Percentiles rank a stretch among this genome's conserved stretches.
Conservation (phyloP, 92 coral and sea anemone species). For the Parazoanthus atlanticus region DNA sequence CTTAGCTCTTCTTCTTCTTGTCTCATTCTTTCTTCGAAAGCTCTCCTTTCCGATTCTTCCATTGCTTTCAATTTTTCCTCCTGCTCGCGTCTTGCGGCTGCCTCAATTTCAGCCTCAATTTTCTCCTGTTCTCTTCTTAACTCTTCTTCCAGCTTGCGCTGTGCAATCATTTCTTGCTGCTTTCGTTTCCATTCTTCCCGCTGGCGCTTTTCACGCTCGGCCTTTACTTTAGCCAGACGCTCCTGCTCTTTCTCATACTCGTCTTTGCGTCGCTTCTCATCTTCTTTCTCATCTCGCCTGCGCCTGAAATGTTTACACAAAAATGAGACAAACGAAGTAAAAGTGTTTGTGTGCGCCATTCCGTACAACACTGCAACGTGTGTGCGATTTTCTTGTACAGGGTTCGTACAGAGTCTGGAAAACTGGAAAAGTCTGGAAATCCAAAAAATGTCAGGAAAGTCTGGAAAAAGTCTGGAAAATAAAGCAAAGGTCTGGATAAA, state of each 20-base stretch:
- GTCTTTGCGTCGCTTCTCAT: conserved; percentile 70
- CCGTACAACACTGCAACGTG: not conserved
- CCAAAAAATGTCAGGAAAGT: no score
- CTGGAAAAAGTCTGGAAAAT: no score
- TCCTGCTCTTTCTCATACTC: conserved; percentile 82
- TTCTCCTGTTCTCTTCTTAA: conserved; percentile 84
- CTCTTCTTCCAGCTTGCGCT: conserved; percentile 93
- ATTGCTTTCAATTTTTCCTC: conserved; percentile 81
- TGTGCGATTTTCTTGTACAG: conserved; percentile 23
- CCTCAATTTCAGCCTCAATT: conserved; percentile 85
- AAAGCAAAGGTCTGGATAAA: no score
- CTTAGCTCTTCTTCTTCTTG: conserved; percentile 87
- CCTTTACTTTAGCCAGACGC: conserved; percentile 62
- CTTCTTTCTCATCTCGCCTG: conserved; percentile 68
- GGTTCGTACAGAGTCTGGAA: no score
- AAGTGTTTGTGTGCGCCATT: no score
- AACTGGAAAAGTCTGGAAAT: no score
- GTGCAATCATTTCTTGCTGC: conserved; percentile 81
- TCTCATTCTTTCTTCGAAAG: conserved; percentile 81
- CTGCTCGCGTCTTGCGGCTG: conserved; percentile 82
- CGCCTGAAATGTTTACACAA: conserved; percentile 38
- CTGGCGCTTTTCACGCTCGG: conserved; percentile 79
- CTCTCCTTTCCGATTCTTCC: conserved; percentile 88
- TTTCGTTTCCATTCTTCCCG: conserved; percentile 92
- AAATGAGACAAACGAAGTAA: conserved; percentile 11